Evolutionary conservation across 2,888 invertebrate genomes (phyloP).

Genomic region (Metallyticus violacea): DNA sequence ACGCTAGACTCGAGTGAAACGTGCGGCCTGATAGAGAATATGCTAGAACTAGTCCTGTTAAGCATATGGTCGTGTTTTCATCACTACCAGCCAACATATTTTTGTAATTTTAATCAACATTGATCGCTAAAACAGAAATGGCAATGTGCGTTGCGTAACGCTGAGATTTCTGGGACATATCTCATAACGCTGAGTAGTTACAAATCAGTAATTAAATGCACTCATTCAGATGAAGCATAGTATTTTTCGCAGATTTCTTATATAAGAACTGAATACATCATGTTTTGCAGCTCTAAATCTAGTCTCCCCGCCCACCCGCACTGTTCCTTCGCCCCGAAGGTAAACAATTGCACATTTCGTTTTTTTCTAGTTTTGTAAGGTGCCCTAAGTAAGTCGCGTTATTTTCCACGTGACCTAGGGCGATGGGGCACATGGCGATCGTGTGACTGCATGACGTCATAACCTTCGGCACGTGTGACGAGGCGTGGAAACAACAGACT

Average conservation of each 20-base stretch:
- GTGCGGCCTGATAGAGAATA: neutral
- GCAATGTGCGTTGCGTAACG: neutral
- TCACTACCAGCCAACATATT: neutral
- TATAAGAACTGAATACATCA: neutral
- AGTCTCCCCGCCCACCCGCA: no score
- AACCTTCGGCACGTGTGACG: constrained; percentile 20
- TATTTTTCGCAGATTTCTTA: neutral
- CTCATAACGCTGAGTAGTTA: neutral
- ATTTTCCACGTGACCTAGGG: constrained; percentile 31
- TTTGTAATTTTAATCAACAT: neutral
- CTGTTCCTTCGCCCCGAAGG: neutral
- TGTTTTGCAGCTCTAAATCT: neutral
- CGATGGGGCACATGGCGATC: constrained; percentile 32
- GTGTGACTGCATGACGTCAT: constrained; percentile 30
- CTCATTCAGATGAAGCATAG: neutral
- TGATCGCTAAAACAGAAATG: neutral
- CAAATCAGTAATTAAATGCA: neutral
- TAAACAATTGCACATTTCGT: neutral
- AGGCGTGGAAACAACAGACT: constrained; percentile 24
- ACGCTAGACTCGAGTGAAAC: neutral
- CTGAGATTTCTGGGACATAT: neutral
- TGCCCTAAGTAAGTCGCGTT: constrained; percentile 26
- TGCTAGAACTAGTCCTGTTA: neutral
- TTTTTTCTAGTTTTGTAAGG: neutral
- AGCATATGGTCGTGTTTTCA: neutral